Evolutionary conservation across 2,888 invertebrate species (phyloP).

Genomic region (Andrena dorsata): DNA sequence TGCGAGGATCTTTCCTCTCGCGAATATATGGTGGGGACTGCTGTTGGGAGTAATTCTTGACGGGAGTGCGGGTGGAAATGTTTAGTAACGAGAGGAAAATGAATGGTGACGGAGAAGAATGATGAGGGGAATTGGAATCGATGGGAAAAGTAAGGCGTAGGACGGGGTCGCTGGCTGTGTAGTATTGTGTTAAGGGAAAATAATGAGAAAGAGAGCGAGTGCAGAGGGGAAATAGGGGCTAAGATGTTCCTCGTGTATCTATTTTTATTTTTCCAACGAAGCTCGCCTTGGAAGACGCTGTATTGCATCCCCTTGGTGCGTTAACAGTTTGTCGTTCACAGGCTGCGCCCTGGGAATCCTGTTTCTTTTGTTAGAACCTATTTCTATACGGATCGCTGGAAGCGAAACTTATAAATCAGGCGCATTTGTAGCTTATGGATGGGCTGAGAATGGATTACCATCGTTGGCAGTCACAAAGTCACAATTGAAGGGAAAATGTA

Average conservation of each 20-base stretch:
- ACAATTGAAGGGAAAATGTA: too few species aligned
- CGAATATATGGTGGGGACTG: not conserved
- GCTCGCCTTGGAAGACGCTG: not conserved
- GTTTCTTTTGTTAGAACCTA: not conserved
- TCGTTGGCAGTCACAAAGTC: too few species aligned
- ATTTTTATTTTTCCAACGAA: constrained; percentile 17
- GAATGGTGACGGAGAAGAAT: too few species aligned
- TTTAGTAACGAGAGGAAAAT: too few species aligned
- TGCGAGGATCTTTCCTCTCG: not conserved
- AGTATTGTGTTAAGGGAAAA: not conserved
- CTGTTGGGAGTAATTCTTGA: too few species aligned
- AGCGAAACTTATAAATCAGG: not conserved
- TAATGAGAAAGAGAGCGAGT: not conserved
- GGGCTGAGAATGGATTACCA: too few species aligned
- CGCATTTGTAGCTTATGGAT: not conserved
- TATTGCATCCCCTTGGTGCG: not conserved
- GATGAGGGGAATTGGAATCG: too few species aligned
- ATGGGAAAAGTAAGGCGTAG: too few species aligned
- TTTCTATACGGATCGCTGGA: not conserved
- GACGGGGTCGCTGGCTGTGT: not conserved
- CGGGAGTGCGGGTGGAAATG: too few species aligned
- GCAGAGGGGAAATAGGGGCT: not conserved
- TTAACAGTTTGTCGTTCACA: not conserved
- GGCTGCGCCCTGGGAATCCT: not conserved
- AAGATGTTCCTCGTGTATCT: not conserved